Evolutionary conservation across 2,888 invertebrate species (phyloP).

Genomic region (Harpagoxenus sublaevis): DNA sequence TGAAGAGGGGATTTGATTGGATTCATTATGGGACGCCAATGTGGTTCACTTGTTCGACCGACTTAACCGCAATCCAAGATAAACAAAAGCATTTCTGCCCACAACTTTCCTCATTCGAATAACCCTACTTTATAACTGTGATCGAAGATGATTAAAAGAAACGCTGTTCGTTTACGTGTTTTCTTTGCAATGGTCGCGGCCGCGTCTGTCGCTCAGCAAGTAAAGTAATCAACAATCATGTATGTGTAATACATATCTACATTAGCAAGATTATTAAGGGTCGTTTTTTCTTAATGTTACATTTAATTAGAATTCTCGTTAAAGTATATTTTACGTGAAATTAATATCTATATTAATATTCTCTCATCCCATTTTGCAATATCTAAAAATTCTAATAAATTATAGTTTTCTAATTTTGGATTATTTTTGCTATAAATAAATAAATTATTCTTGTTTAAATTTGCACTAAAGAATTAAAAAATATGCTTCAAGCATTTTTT

Average conservation of each 20-base stretch:
- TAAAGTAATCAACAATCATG: background rate
- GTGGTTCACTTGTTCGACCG: constrained; percentile 11
- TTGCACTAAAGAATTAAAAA: background rate
- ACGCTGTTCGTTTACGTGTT: background rate
- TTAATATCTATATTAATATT: background rate
- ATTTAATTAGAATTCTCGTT: constrained; percentile 6
- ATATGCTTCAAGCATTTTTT: background rate
- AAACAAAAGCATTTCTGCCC: constrained; percentile 6
- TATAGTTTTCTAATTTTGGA: background rate
- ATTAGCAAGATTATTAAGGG: background rate
- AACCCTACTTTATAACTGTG: constrained; percentile 18
- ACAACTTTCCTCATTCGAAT: constrained; percentile 26
- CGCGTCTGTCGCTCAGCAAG: background rate
- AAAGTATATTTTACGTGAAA: background rate
- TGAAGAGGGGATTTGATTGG: constrained; percentile 15
- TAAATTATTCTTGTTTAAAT: background rate
- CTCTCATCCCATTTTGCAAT: background rate
- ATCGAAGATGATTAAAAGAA: constrained; percentile 31
- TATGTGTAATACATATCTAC: background rate
- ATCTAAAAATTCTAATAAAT: background rate
- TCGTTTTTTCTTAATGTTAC: background rate
- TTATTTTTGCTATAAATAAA: background rate
- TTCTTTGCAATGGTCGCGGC: background rate
- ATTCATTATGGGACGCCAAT: constrained; percentile 20
- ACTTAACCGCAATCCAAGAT: constrained; percentile 16